Base-by-base conservation (phyloP, 1,140 invertebrate genomes). In the Mesaphorura yosii region DNA sequence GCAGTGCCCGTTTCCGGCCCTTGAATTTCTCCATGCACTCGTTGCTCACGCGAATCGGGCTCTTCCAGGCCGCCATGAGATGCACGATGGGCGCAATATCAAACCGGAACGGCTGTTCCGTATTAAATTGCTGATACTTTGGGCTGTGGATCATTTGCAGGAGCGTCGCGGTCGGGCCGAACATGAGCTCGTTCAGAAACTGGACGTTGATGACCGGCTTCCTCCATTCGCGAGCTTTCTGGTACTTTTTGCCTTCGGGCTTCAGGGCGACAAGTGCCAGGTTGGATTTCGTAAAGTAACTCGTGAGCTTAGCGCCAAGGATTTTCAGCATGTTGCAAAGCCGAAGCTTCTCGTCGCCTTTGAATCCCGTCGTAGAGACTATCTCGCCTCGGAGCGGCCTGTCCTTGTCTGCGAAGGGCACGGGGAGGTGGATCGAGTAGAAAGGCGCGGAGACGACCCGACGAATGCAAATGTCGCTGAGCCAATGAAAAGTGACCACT, bases 31-130 rank as follows among this genome's bases (percentile, higher is more conserved):
- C 85, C 64, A 86, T 84, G 0, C 80, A 81, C 65, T 91, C 87
- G 69, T 87, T 86, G 1, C 82, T 82, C 49, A 93, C 82, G 65
- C 88, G 88, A 28, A 94, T 83, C 0, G 88, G 87, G 67, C 82
- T 81, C 70, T 88, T 88, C 90, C 90, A 93, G 2, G 86, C 83
- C 69, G 81, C 87, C 83, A 94, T 88, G n/a, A 94, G 71, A 73
- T 87, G 86, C 26, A 83, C 80, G 17, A 93, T 85, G 51, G 88
- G 68, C 50, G 78, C 79, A 65, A 88, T 84, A 67, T 95, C 90
- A 66, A 95, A 80, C 64, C 82, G 75, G 67, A 95, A 91, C 3
- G 86, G 86, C 68, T 82, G 76, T 1, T 77, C 78, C 19, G 84
- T 65, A 59, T 79, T 83, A 65, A 86, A 91, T 58, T 89, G 84